Conservation (phyloP, 1,140 invertebrate genomes). For the Cydia pomonella region DNA sequence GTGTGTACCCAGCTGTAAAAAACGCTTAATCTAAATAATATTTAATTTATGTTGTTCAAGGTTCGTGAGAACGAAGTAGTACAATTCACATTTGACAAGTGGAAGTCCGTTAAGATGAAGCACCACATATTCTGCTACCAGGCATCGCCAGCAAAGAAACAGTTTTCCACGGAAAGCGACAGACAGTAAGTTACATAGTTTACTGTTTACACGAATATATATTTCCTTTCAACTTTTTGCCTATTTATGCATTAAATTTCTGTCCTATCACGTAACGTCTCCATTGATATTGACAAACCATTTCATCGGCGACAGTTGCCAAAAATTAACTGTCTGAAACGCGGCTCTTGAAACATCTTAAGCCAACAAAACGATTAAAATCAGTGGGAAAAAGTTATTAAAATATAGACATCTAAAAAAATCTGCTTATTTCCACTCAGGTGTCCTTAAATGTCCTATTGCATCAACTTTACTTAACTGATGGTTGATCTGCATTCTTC, state of each 20-base stretch:
- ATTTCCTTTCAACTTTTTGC: constrained; percentile 10
- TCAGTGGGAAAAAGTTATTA: background rate
- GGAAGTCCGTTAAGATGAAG: constrained; percentile 91
- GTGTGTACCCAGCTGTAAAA: no score
- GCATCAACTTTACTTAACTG: no score
- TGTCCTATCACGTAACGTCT: background rate
- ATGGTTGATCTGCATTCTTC: no score
- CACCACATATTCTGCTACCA: constrained; percentile 94
- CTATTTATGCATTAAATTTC: background rate
- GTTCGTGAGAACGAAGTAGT: constrained; percentile 91
- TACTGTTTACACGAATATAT: background rate
- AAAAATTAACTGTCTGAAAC: background rate
- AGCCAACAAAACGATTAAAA: background rate
- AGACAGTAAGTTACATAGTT: constrained; percentile 79
- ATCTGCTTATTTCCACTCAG: no score
- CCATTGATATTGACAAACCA: background rate
- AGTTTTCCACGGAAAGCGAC: constrained; percentile 87
- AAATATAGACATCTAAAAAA: no score
- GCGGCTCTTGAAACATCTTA: background rate
- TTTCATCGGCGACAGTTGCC: background rate
- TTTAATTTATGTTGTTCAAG: constrained; percentile 52
- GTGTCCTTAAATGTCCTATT: no score
- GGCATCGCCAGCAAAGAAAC: constrained; percentile 88
- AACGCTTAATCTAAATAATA: background rate
- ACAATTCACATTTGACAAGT: constrained; percentile 90